phyloP scores from a whole-genome alignment of 2,888 invertebrate species.

The Boloria euphrosyne region DNA sequence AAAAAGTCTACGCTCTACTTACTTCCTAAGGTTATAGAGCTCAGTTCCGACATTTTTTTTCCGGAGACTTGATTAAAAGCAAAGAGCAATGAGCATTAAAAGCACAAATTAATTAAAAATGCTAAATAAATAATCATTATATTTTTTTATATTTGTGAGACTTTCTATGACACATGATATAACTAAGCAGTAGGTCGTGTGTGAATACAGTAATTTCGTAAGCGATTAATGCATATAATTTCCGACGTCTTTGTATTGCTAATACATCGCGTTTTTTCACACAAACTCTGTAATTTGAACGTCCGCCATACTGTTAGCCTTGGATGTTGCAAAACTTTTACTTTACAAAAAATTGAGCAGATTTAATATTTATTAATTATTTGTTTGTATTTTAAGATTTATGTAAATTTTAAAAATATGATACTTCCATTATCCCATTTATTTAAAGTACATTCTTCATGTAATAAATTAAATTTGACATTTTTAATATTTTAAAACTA shows the following conservation, averaged over 20 bases:
- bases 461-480: too few relatives aligned
- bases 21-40: too few relatives aligned
- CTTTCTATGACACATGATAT: constrained; percentile 14
- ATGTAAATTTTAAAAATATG: background rate
- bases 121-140: background rate
- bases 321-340: constrained; percentile 54
- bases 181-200: constrained; percentile 10
- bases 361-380: constrained; percentile 6
- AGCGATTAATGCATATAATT: constrained; percentile 41
- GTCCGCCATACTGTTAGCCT: constrained; percentile 54
- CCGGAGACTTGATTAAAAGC: too few relatives aligned
- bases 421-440: too few relatives aligned
- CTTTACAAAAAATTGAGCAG: constrained; percentile 40
- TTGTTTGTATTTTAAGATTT: constrained; percentile 7
- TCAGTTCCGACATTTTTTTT: too few relatives aligned
- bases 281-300: constrained; percentile 58
- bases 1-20: too few relatives aligned
- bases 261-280: constrained; percentile 59
- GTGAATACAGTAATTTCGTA: constrained; percentile 37
- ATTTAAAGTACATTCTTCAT: too few relatives aligned
- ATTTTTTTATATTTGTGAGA: background rate
- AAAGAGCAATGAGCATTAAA: too few relatives aligned
- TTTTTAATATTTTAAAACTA: too few relatives aligned
- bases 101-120: background rate
- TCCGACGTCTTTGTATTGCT: constrained; percentile 49